Conservation (phyloP, 2,888 invertebrate genomes). For the Amiota mariae region DNA sequence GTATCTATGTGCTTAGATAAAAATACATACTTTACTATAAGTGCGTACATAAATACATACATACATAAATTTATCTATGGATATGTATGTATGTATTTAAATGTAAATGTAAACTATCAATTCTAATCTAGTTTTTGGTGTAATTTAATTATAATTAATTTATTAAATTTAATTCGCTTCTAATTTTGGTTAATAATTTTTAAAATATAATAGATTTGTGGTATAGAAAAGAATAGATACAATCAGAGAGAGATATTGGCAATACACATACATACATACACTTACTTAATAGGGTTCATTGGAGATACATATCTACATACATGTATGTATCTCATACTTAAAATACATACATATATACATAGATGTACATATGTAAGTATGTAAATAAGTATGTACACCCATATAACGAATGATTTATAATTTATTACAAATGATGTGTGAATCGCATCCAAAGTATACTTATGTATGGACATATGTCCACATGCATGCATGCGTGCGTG, state of each 20-base stretch:
- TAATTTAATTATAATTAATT: too few relatives aligned
- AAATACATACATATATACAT: too few relatives aligned
- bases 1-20: too few relatives aligned
- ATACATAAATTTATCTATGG: neutral
- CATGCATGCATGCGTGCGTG: neutral
- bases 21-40: neutral
- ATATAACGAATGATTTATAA: neutral
- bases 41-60: neutral
- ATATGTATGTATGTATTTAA: too few relatives aligned
- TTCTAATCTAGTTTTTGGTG: too few relatives aligned
- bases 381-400: neutral
- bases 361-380: neutral
- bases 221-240: too few relatives aligned
- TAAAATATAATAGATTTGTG: too few relatives aligned
- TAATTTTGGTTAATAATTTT: too few relatives aligned
- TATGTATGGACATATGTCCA: conserved; percentile 1
- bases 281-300: neutral
- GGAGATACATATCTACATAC: too few relatives aligned
- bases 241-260: neutral
- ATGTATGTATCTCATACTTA: too few relatives aligned
- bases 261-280: neutral
- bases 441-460: neutral
- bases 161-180: too few relatives aligned
- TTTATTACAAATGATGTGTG: neutral
- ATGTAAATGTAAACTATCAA: neutral